A percentile compares a stretch with the other conserved stretches of the same genome.
These are phyloP conservation scores for Leptinotarsa peninsularis DNA, from an alignment of 2,888 invertebrate genomes.

Conservation along the genomic window DNA sequence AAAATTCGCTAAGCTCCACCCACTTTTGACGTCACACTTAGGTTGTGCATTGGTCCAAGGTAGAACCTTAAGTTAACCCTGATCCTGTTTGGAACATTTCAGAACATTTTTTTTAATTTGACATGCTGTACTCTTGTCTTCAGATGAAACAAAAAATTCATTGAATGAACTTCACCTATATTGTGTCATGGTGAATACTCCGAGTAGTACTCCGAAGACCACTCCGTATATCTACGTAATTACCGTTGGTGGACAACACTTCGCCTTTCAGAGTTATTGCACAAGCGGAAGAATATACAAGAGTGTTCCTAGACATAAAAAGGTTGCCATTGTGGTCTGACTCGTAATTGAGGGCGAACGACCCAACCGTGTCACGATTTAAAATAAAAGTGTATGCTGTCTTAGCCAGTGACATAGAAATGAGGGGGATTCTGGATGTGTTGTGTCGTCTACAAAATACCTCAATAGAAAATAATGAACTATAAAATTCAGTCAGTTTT, in stretches of 20 bases:
- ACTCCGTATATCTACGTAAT: slow-evolving; percentile 16
- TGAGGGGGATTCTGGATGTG: background rate
- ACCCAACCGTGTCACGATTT: slow-evolving; percentile 30
- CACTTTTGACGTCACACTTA: no score
- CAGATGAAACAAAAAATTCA: no score
- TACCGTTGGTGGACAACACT: slow-evolving; percentile 13
- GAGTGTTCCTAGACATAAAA: slow-evolving; percentile 28
- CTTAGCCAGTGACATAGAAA: slow-evolving; percentile 2
- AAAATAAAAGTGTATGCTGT: slow-evolving; percentile 24
- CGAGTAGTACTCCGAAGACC: background rate
- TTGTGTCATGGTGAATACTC: background rate
- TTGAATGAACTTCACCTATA: no score
- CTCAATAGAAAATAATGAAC: no score
- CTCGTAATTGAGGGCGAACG: slow-evolving; percentile 35
- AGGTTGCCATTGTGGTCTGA: slow-evolving; percentile 30
- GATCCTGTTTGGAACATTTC: no score
- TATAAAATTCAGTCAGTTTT: no score
- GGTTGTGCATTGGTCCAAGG: no score
- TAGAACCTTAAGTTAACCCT: no score
- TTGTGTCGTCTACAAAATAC: background rate
- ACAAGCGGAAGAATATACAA: slow-evolving; percentile 34
- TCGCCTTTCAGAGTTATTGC: slow-evolving; percentile 25
- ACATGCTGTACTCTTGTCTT: no score
- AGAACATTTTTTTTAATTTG: no score
- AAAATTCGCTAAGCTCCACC: no score